These are phyloP conservation scores for Pollimyrus isidori DNA, from an alignment of 2,113 vertebrate species.

Conservation along the genomic window DNA sequence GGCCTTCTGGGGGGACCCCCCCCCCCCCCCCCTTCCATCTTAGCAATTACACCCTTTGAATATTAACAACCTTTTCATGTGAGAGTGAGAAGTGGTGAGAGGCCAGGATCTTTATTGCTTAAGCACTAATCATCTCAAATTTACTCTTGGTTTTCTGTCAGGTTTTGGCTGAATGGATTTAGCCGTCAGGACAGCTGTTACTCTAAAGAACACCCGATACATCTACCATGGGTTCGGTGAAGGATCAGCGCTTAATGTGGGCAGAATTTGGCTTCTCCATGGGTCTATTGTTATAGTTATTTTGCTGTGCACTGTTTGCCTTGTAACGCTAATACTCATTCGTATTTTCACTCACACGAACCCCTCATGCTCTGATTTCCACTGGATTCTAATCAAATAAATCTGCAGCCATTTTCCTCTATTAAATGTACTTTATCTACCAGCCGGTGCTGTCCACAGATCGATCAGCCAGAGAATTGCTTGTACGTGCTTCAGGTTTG, in stretches of 20 bases:
- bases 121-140: slow-evolving; percentile 56
- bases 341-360: neutral
- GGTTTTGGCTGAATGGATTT: neutral
- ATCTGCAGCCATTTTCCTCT: neutral
- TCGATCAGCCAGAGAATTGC: neutral
- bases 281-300: neutral
- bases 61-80: slow-evolving; percentile 55
- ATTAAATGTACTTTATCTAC: neutral
- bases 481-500: neutral
- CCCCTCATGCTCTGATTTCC: neutral
- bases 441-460: neutral
- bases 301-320: neutral
- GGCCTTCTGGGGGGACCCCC: neutral
- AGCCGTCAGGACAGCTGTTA: neutral
- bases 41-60: slow-evolving; percentile 58
- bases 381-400: neutral
- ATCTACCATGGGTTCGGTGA: neutral
- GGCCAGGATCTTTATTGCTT: slow-evolving; percentile 52
- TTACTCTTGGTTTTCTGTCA: slow-evolving; percentile 34
- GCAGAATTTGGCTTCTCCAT: too few relatives aligned
- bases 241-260: too few relatives aligned
- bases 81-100: slow-evolving; percentile 58
- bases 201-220: neutral
- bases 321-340: neutral
- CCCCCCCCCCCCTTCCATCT: slow-evolving; percentile 35